phyloP scores from a whole-genome alignment of 2,113 vertebrate species.

The Chaetodon trifascialis region DNA sequence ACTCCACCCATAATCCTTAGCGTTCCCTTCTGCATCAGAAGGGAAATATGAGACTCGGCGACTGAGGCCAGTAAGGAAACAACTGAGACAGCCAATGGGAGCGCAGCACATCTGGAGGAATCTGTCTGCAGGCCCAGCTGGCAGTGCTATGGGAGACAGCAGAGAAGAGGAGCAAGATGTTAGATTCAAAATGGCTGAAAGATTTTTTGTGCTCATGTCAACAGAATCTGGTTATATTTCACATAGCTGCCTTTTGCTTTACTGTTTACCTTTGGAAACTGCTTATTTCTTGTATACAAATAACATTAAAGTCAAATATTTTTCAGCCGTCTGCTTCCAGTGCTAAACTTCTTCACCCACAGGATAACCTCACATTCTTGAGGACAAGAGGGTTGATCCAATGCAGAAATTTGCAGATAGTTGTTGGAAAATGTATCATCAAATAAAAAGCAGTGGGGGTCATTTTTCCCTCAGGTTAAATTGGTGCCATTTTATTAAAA shows the following conservation, averaged over 20 bases:
- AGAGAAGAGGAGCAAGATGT: conserved; percentile 37
- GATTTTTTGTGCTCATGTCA: background rate
- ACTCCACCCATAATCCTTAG: conserved; percentile 48
- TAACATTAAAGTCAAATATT: background rate
- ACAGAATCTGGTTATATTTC: background rate
- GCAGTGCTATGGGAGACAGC: conserved; percentile 42
- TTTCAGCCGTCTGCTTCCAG: background rate
- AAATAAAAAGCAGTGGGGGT: background rate
- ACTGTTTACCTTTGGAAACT: background rate
- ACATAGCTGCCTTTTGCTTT: background rate
- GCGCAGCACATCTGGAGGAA: conserved; percentile 67
- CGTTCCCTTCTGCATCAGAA: conserved; percentile 40
- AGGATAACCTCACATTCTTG: background rate
- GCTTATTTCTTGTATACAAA: background rate
- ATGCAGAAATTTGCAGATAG: background rate
- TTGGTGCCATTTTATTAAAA: background rate
- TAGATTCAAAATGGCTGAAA: conserved; percentile 63
- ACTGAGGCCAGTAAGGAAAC: conserved; percentile 47
- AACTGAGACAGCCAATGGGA: conserved; percentile 55
- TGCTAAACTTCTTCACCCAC: background rate
- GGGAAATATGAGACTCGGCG: conserved; percentile 59
- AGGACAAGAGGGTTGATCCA: background rate
- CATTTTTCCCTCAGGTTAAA: background rate
- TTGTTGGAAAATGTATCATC: background rate
- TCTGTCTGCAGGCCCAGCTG: conserved; percentile 61